Base-by-base conservation (phyloP, 2,113 vertebrate species). In the Ranitomeya variabilis region DNA sequence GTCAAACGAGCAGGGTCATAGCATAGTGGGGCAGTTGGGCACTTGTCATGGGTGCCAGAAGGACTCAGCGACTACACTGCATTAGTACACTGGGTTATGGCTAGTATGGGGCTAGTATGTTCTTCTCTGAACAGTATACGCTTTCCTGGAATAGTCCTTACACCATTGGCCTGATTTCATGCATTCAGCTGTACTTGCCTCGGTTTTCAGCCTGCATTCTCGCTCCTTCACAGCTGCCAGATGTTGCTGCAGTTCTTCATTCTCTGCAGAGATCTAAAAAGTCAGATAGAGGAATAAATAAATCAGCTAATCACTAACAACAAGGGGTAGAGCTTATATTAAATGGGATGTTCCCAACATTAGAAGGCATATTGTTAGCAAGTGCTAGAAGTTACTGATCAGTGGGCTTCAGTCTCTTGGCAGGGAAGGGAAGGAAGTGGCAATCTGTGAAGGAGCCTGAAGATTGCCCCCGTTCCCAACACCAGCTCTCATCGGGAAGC, bases 221-320 rank as follows among this genome's bases (percentile, higher is more conserved):
- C 89, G 91, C 87, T 97, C 97, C 55, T 95, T 94, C 0, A 94
- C 94, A 0, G 86, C 87, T 0, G 82, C 89, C 90, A 98, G 91
- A 90, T 96, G 95, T 91, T 96, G 96, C 88, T 94, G 96, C 90
- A 97, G 90, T 89, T 96, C 97, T 85, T 98, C 97, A 7, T 96
- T 96, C 91, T 98, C 96, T 8, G 92, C 91, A 8, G 92, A 91
- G 59, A 23, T 64, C 71, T 85, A 62, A 16, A 64, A 45, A 45
- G 5, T 45, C 37, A 85, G 13, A 71, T n/a, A 59, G 14, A n/a
- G 12, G 54, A 26, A 21, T 3, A 54, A 55, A 14, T 4, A 26
- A 59, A 10, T 21, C 4, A 55, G 7, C 2, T 19, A 21, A 37
- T 14, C 13, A 37, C 31, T 26, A 12, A 23, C 19, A 66, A 10